Percentiles rank a stretch among this genome's conserved stretches.
Evolutionary conservation across 2,113 vertebrate genomes (phyloP).

Genomic region (Falcunculus frontatus): DNA sequence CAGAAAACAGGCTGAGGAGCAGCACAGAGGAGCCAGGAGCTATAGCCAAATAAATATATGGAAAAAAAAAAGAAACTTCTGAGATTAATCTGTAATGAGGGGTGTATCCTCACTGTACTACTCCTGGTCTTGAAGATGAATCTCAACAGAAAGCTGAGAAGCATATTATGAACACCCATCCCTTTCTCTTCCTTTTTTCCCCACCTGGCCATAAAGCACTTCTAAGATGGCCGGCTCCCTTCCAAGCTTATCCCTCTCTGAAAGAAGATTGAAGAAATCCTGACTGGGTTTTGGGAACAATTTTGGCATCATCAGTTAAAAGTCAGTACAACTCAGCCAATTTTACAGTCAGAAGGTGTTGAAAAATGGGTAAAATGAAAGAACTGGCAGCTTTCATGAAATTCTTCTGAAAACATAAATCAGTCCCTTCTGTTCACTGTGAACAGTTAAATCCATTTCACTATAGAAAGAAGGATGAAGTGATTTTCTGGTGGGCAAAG

Average conservation of each 20-base stretch:
- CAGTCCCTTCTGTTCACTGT: background rate
- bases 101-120: background rate
- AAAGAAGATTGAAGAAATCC: background rate
- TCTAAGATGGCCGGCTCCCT: background rate
- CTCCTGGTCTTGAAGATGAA: background rate
- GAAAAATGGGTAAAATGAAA: background rate
- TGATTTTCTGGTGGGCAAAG: background rate
- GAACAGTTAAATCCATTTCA: background rate
- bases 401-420: slow-evolving; percentile 17
- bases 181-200: background rate
- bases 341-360: background rate
- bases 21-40: background rate
- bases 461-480: background rate
- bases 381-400: slow-evolving; percentile 9
- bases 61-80: background rate
- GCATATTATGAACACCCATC: background rate
- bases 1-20: background rate
- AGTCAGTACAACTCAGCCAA: background rate
- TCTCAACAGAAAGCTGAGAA: background rate
- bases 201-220: background rate
- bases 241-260: background rate
- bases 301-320: background rate
- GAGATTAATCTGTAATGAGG: background rate
- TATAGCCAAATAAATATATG: background rate
- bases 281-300: background rate